Base-by-base conservation (phyloP, 2,113 vertebrate genomes). In the Tychaedon coryphoeus region DNA sequence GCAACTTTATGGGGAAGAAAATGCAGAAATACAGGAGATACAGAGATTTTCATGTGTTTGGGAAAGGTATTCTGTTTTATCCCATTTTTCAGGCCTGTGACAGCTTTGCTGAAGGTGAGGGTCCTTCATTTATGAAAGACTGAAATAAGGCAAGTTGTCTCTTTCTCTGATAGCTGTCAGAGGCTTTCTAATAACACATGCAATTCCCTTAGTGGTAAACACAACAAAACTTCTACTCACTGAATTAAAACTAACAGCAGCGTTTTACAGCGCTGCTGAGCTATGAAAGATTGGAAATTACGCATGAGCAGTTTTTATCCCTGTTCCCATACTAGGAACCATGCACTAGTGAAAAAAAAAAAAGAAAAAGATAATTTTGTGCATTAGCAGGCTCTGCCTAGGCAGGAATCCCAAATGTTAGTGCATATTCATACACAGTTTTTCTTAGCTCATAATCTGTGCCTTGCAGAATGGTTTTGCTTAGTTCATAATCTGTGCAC, bases 251-350 rank as follows among this genome's bases (percentile, higher is more conserved):
- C 3, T 4, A 94, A 76, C 15, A 5, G 42, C 70, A 62, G 13
- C 79, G 66, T 38, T 94, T 56, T 81, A 48, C 58, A 73, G 91
- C 70, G 64, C 69, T 3, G 1, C 76, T 83, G 89, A 93, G 57
- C 86, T 69, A 74, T 88, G 51, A 91, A 96, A 89, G 57, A 95
- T 91, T 90, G 50, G 66, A 92, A 96, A 92, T 61, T 71, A 92
- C 36, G 16, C 54, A 78, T 91, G 89, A 92, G 43, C 43, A 76
- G 26, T 54, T 96, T 93, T 82, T 61, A 88, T 90, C 71, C 86
- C 86, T 86, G 22, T 80, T 84, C 81, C 6, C 8, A 47, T 82
- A 54, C 57, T 47, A 50, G 58, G 53, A 96, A 81, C 33, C 53
- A 34, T 36, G 31, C 40, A 31, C 34, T 17, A 77, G 61, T 6